Percentiles rank a stretch among this genome's conserved stretches.
Conservation (phyloP, 1,140 invertebrate genomes). For the Psix sp. region DNA sequence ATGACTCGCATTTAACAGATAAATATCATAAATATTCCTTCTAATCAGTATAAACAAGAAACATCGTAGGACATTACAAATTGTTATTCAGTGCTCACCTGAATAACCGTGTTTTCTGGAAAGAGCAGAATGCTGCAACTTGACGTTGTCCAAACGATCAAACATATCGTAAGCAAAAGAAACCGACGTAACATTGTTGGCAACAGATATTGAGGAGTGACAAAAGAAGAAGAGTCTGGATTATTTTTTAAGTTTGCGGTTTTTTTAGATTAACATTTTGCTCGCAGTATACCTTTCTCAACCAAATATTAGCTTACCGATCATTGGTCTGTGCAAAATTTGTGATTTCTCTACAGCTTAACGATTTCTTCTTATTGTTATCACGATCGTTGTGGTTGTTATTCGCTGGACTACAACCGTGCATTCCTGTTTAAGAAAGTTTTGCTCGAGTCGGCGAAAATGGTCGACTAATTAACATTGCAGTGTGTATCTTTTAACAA, state of each 20-base stretch:
- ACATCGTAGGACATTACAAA: slow-evolving; percentile 34
- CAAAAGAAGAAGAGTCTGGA: slow-evolving; percentile 28
- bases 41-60: slow-evolving; percentile 36
- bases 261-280: slow-evolving; percentile 51
- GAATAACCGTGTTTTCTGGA: slow-evolving; percentile 63
- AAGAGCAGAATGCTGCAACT: slow-evolving; percentile 57
- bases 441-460: slow-evolving; percentile 2
- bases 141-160: slow-evolving; percentile 37
- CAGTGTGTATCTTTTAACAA: slow-evolving; percentile 17
- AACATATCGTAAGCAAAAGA: slow-evolving; percentile 43
- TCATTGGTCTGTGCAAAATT: slow-evolving; percentile 36
- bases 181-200: slow-evolving; percentile 59
- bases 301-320: slow-evolving; percentile 62
- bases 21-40: slow-evolving; percentile 37
- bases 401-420: neutral
- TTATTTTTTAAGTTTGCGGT: slow-evolving; percentile 47
- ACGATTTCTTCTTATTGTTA: neutral
- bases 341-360: slow-evolving; percentile 10
- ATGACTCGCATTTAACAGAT: slow-evolving; percentile 12
- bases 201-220: slow-evolving; percentile 31
- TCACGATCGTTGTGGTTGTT: neutral
- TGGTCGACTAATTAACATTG: slow-evolving; percentile 17
- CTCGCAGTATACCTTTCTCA: slow-evolving; percentile 19
- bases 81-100: slow-evolving; percentile 60
- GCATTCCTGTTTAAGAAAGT: slow-evolving; percentile 20